A percentile compares a stretch with the other conserved stretches of the same genome.
phyloP scores from a whole-genome alignment of 1,140 invertebrate genomes.

The Coenobita brevimanus region DNA sequence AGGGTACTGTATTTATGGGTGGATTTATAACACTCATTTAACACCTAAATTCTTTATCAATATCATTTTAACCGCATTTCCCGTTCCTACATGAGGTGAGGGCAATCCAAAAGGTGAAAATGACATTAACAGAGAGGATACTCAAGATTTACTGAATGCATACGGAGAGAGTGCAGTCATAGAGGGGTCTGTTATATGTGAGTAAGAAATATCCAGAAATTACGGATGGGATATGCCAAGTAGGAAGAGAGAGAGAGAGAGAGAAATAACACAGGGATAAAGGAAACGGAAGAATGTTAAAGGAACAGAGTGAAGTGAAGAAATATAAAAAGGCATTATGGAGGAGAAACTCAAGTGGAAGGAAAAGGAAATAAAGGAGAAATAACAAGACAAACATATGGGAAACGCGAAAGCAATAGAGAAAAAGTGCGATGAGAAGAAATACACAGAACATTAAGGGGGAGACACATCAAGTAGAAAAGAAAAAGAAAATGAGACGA shows the following conservation, averaged over 20 bases:
- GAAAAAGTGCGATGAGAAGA: not conserved
- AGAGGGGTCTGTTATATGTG: too few relatives aligned
- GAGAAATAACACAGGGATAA: not conserved
- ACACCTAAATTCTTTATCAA: too few relatives aligned
- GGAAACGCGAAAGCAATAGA: not conserved
- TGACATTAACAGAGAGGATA: too few relatives aligned
- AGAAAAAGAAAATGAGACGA: not conserved
- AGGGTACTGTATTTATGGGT: too few relatives aligned
- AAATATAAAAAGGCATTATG: not conserved
- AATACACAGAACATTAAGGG: not conserved
- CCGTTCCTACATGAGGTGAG: too few relatives aligned
- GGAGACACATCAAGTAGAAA: not conserved
- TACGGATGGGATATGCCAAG: not conserved
- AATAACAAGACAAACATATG: not conserved
- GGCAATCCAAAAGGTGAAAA: too few relatives aligned
- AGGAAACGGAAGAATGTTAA: not conserved
- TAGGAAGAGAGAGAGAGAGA: constrained; percentile 13
- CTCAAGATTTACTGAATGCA: too few relatives aligned
- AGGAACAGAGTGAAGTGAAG: not conserved
- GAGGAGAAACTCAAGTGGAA: not conserved
- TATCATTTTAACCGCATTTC: too few relatives aligned
- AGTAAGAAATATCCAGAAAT: too few relatives aligned
- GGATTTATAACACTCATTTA: too few relatives aligned
- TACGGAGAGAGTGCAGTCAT: too few relatives aligned
- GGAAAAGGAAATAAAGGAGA: not conserved